Base-by-base conservation (phyloP, 35 echinoderm and acorn worm genomes). In the Patiria miniata region DNA sequence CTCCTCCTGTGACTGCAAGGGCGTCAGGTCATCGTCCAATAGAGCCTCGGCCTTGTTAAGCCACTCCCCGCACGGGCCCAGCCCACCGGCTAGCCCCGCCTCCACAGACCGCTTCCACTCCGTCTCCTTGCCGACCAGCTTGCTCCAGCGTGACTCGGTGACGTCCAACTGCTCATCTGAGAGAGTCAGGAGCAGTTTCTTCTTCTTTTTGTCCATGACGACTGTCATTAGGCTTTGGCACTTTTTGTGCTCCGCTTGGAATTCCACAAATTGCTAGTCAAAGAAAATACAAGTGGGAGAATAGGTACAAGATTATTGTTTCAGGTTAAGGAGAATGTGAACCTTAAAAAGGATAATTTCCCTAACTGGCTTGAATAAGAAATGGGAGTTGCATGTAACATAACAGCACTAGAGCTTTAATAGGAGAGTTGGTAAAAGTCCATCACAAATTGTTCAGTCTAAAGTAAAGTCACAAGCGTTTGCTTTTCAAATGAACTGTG, bases 21-120 rank as follows among this genome's bases (percentile, higher is more conserved):
- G 93, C 69, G 88, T 81, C 77, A 92, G 40, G 30, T 82, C 82
- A 44, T 91, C 87, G 58, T 55, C 77, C 37, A 99, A 37, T 17
- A 94, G 44, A 5, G 88, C 93, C 83, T 99, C 96, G 39, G 92
- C 96, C 39, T 79, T 88, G 40, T 87, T 83, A 60, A 99, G 77
- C 96, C 96, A 99, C 47, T 82, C 87, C 36, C 86, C 89, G 61
- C 94, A 44, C 21, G 78, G 68, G 39, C 87, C 87, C 21, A 99
- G 50, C 23, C 85, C 79, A 42, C 61, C 79, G 26, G 96, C 92
- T 52, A 99, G 76, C 18, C 83, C 81, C 1, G 19, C 83, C 82
- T 99, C 96, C n/a, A 99, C 80, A 37, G 82, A 39, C 38, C 61
- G 61, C 52, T 86, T 92, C 96, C 96, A 99, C 47, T 94, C 81